Evolutionary conservation across 37 sponge, comb jelly and placozoan species (phyloP).

Genomic region (Cliona cf. orientalis): DNA sequence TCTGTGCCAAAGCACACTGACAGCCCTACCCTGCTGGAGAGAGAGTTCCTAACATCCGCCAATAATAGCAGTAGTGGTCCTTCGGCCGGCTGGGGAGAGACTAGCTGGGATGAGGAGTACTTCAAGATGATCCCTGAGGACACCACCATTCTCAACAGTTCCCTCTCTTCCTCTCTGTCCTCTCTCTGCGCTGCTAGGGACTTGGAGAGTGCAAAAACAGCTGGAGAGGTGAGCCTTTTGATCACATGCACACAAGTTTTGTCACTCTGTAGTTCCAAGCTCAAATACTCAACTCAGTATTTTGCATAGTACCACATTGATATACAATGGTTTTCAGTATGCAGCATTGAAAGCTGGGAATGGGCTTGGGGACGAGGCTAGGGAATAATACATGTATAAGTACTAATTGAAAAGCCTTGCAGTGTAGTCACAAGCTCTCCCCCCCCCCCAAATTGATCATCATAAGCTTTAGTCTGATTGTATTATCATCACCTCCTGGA

Average conservation of each 20-base stretch:
- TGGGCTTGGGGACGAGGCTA: no score
- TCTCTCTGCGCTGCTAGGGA: no score
- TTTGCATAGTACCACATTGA: no score
- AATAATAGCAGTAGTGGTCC: not conserved
- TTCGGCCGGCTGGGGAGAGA: conserved; percentile 17
- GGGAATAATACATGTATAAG: no score
- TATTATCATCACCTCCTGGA: no score
- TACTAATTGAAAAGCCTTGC: no score
- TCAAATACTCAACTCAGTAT: no score
- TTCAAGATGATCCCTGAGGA: conserved; percentile 56
- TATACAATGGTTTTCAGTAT: no score
- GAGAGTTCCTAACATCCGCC: conserved; percentile 41
- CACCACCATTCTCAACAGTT: conserved; percentile 19
- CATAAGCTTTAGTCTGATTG: no score
- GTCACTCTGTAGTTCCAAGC: not conserved
- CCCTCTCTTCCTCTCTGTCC: conserved; percentile 55
- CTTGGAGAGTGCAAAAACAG: conserved; percentile 11
- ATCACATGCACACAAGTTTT: not conserved
- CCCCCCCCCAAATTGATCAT: no score
- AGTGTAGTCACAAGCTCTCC: no score
- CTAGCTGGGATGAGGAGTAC: conserved; percentile 51
- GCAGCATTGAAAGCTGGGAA: no score
- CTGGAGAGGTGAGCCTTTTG: not conserved
- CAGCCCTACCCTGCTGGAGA: conserved; percentile 58
- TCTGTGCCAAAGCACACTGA: conserved; percentile 5